These are phyloP conservation scores for Helarctos malayanus DNA, from an alignment of 2,797 vertebrate genomes.

Conservation along the genomic window DNA sequence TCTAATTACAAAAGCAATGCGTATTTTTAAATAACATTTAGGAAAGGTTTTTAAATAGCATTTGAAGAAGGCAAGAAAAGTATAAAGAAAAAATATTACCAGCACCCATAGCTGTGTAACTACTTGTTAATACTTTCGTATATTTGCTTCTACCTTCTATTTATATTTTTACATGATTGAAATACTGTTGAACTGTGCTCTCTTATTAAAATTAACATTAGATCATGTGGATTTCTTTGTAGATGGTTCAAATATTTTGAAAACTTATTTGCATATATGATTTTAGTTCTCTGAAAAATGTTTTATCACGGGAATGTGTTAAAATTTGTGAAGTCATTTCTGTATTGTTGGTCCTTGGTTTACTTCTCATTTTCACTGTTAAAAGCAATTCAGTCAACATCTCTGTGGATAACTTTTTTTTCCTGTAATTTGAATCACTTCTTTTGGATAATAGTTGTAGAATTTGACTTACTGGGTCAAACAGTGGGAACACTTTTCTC, in stretches of 20 bases:
- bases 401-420: background rate
- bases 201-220: slow-evolving; percentile 17
- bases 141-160: slow-evolving; percentile 43
- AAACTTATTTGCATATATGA: background rate
- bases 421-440: background rate
- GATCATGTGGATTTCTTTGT: background rate
- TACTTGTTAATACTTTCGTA: background rate
- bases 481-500: slow-evolving; percentile 45
- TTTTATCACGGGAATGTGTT: background rate
- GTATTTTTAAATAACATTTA: background rate
- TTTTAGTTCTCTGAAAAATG: slow-evolving; percentile 55
- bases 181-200: background rate
- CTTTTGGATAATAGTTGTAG: slow-evolving; percentile 20
- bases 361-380: slow-evolving; percentile 23
- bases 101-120: background rate
- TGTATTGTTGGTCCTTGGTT: background rate
- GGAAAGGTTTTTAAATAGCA: slow-evolving; percentile 24
- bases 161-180: slow-evolving; percentile 22
- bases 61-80: slow-evolving; percentile 20
- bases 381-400: slow-evolving; percentile 21
- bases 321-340: slow-evolving; percentile 50
- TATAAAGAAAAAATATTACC: background rate
- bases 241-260: slow-evolving; percentile 45
- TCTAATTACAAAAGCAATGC: slow-evolving; percentile 11
- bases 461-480: slow-evolving; percentile 44